These are phyloP conservation scores for Halotydeus destructor DNA, from an alignment of 1,140 invertebrate species.

Conservation along the genomic window DNA sequence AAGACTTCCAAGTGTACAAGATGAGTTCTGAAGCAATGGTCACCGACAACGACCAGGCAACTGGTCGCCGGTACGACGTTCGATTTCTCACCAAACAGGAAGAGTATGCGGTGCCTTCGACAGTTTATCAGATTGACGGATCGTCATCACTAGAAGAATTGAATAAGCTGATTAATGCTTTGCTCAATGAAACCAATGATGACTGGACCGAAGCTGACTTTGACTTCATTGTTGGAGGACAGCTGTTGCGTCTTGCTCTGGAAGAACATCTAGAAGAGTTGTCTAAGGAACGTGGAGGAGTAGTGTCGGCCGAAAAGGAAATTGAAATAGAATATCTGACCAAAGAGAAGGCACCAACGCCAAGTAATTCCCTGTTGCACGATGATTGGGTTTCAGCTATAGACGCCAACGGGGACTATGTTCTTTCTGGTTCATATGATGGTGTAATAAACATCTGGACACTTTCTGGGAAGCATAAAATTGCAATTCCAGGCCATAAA, in stretches of 20 bases:
- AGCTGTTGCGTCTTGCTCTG: slow-evolving; percentile 47
- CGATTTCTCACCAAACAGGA: slow-evolving; percentile 9
- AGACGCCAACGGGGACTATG: slow-evolving; percentile 49
- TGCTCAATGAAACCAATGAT: neutral
- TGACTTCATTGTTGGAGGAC: slow-evolving; percentile 63
- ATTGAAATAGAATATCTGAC: slow-evolving; percentile 14
- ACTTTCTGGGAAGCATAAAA: slow-evolving; percentile 44
- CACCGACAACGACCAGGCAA: neutral
- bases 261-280: slow-evolving; percentile 24
- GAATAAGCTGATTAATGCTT: neutral
- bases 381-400: slow-evolving; percentile 89
- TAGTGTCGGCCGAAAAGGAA: too few species aligned
- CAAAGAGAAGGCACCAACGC: slow-evolving; percentile 62
- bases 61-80: neutral
- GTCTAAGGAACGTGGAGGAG: too few species aligned
- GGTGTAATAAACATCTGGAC: slow-evolving; percentile 76
- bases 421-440: slow-evolving; percentile 85
- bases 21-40: too few species aligned
- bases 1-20: too few species aligned
- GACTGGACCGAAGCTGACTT: slow-evolving; percentile 40
- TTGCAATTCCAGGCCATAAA: slow-evolving; percentile 63
- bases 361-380: slow-evolving; percentile 74
- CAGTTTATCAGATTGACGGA: neutral
- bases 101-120: slow-evolving; percentile 6
- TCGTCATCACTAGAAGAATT: neutral